A percentile compares a stretch with the other conserved stretches of the same genome.
Conservation (phyloP, 2,888 invertebrate genomes). For the Chymomyza procnemis region DNA sequence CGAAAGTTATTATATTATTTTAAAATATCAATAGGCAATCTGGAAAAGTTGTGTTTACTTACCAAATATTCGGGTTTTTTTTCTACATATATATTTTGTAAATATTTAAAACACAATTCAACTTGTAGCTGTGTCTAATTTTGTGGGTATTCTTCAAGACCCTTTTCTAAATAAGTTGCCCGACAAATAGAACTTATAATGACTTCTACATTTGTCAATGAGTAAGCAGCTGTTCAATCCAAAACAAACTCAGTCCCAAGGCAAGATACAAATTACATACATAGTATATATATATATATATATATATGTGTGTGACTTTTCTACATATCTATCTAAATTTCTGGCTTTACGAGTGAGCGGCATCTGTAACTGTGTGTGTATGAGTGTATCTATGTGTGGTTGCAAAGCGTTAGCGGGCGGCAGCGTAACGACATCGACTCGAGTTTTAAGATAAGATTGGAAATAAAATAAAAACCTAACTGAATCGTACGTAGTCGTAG, state of each 20-base stretch:
- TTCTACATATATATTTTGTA: not conserved
- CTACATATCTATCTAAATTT: not conserved
- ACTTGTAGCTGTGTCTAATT: not conserved
- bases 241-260: slow-evolving; percentile 13
- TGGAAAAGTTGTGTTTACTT: too few relatives aligned
- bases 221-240: not conserved
- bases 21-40: too few relatives aligned
- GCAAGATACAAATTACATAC: slow-evolving; percentile 18
- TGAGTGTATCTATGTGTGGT: not conserved
- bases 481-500: slow-evolving; percentile 13
- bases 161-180: not conserved
- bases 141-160: not conserved
- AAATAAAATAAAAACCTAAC: slow-evolving; percentile 38
- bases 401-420: slow-evolving; percentile 34
- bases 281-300: not conserved
- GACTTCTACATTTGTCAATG: not conserved
- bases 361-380: not conserved
- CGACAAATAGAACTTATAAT: not conserved
- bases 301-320: not conserved
- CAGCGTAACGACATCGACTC: slow-evolving; percentile 59
- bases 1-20: too few relatives aligned
- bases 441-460: slow-evolving; percentile 74
- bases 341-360: not conserved
- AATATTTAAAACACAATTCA: not conserved
- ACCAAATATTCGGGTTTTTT: too few relatives aligned